Base-by-base conservation (phyloP, 2,113 vertebrate genomes). In the Pachycephala philippinensis region DNA sequence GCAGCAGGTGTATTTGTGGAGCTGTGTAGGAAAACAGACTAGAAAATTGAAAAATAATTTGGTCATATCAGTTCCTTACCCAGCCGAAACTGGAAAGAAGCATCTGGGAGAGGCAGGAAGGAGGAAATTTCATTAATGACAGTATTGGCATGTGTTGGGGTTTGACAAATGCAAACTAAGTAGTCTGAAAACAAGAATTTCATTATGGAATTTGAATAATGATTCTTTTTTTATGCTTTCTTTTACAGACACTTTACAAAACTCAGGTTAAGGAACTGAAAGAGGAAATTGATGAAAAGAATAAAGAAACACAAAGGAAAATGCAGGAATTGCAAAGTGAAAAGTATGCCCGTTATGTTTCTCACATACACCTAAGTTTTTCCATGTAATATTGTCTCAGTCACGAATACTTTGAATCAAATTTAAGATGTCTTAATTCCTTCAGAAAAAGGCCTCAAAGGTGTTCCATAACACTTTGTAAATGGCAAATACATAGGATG, bases 241-340 rank as follows among this genome's bases (percentile, higher is more conserved):
- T 97, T 94, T 98, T 97, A 50, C 97, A 99, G 99, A 99, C 99
- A 74, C 99, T 99, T 97, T 99, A 99, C 97, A 99, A 99, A 99
- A 99, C 99, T 99, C 99, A 99, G 98, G 99, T 99, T 95, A 99
- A 99, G 95, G 99, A 99, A 96, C 98, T 99, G 93, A 99, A 99
- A 97, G 99, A 99, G 97, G 99, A 99, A 98, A 98, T 99, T 60
- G 99, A 99, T 89, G 99, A 99, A 90, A 99, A 96, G 97, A 99
- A 98, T 97, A 98, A 99, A 97, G 99, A 99, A 54, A 92, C 97
- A 23, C 98, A 99, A 79, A 99, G 98, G 91, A 99, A 98, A 98
- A 97, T 99, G 95, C 99, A 99, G 85, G 99, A 99, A 37, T 86
- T 99, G 81, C 98, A 98, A 96, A 98, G 97, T 70, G 99, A 99